phyloP scores from a whole-genome alignment of 2,888 invertebrate genomes.

The Unio delphinus region DNA sequence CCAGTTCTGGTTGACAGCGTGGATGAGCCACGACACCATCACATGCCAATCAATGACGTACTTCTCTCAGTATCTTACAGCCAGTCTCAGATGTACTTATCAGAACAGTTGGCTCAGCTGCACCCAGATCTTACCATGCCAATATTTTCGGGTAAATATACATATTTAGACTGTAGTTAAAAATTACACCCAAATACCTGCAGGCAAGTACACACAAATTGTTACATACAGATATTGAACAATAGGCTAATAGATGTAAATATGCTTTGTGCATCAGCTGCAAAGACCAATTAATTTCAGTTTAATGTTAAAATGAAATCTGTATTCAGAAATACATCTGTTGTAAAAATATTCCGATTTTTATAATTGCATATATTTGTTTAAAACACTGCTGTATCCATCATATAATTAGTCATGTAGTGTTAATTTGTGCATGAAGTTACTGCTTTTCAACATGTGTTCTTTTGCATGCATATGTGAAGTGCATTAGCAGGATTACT shows the following conservation, averaged over 20 bases:
- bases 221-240: too few species aligned
- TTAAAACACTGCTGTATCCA: background rate
- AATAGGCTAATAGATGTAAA: too few species aligned
- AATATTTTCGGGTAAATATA: constrained; percentile 92
- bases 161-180: too few species aligned
- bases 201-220: too few species aligned
- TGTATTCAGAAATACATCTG: background rate
- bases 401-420: background rate
- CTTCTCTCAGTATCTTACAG: constrained; percentile 84
- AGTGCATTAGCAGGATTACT: too few species aligned
- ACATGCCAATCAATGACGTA: constrained; percentile 82
- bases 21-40: constrained; percentile 35
- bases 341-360: background rate
- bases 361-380: background rate
- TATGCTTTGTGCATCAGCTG: too few species aligned
- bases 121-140: constrained; percentile 99
- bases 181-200: too few species aligned
- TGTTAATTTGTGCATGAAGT: too few species aligned
- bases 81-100: constrained; percentile 92
- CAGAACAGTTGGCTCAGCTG: constrained; percentile 91
- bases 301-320: too few species aligned
- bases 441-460: too few species aligned
- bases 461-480: too few species aligned
- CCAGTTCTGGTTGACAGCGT: constrained; percentile 64
- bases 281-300: too few species aligned